Evolutionary conservation across 1,140 invertebrate species (phyloP).

Genomic region (Drosophila bifasciata): DNA sequence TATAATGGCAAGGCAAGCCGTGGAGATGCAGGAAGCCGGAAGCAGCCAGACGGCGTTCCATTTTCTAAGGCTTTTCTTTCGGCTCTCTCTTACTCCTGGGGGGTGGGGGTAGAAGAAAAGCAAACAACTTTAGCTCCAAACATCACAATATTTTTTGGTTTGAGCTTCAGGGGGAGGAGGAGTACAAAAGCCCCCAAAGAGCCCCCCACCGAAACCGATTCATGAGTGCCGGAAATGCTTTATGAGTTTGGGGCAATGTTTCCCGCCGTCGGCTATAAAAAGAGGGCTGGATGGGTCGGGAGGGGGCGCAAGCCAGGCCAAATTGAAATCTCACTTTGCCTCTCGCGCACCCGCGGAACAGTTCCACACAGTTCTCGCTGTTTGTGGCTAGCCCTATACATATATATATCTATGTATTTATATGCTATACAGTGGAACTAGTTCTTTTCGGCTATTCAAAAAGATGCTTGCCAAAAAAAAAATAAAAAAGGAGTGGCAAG

Average conservation of each 20-base stretch:
- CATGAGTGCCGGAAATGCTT: constrained; percentile 79
- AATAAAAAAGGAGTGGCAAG: not conserved
- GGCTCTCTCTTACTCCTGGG: constrained; percentile 8
- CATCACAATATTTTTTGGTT: constrained; percentile 36
- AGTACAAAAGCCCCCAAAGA: constrained; percentile 38
- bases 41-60: constrained; percentile 62
- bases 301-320: constrained; percentile 45
- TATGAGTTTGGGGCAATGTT: constrained; percentile 69
- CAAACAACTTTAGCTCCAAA: constrained; percentile 55
- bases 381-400: constrained; percentile 38
- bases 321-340: constrained; percentile 70
- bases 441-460: constrained; percentile 29
- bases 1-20: constrained; percentile 65
- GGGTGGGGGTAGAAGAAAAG: constrained; percentile 29
- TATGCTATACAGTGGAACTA: constrained; percentile 37
- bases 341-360: constrained; percentile 14
- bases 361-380: constrained; percentile 7
- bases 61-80: constrained; percentile 61
- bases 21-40: constrained; percentile 54
- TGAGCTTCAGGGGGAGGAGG: constrained; percentile 4
- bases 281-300: no score
- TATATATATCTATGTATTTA: constrained; percentile 34
- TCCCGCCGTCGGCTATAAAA: constrained; percentile 62
- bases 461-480: constrained; percentile 44
- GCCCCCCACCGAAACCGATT: constrained; percentile 49